phyloP scores from a whole-genome alignment of 2,888 invertebrate genomes.

The Therioaphis trifolii region DNA sequence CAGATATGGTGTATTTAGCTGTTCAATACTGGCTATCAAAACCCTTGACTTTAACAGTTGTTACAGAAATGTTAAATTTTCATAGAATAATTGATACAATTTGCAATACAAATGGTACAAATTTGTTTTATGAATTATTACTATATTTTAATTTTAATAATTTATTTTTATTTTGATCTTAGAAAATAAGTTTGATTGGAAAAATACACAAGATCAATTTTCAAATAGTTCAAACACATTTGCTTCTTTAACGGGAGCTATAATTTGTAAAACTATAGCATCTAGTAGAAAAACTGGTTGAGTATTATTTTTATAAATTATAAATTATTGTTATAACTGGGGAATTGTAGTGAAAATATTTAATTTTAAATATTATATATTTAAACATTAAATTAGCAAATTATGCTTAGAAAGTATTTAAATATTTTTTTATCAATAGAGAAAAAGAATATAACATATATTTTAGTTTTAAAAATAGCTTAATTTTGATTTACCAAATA shows the following conservation, averaged over 20 bases:
- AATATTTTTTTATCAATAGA: too few species aligned
- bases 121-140: conserved; percentile 2
- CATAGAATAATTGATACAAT: conserved; percentile 76
- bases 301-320: background rate
- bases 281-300: conserved; percentile 55
- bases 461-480: too few species aligned
- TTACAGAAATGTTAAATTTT: conserved; percentile 76
- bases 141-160: conserved; percentile 28
- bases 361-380: too few species aligned
- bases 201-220: conserved; percentile 62
- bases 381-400: too few species aligned
- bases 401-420: too few species aligned
- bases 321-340: background rate
- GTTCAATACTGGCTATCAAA: conserved; percentile 78
- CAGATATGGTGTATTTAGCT: conserved; percentile 78
- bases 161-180: conserved; percentile 40
- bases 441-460: too few species aligned
- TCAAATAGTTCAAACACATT: conserved; percentile 72
- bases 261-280: conserved; percentile 83
- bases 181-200: conserved; percentile 63
- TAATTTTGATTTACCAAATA: too few species aligned
- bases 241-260: conserved; percentile 84
- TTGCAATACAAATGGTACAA: conserved; percentile 74
- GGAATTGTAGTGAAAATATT: too few species aligned
- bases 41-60: conserved; percentile 70